These are phyloP conservation scores for Argyrosomus japonicus DNA, from an alignment of 2,113 vertebrate species.

Conservation along the genomic window DNA sequence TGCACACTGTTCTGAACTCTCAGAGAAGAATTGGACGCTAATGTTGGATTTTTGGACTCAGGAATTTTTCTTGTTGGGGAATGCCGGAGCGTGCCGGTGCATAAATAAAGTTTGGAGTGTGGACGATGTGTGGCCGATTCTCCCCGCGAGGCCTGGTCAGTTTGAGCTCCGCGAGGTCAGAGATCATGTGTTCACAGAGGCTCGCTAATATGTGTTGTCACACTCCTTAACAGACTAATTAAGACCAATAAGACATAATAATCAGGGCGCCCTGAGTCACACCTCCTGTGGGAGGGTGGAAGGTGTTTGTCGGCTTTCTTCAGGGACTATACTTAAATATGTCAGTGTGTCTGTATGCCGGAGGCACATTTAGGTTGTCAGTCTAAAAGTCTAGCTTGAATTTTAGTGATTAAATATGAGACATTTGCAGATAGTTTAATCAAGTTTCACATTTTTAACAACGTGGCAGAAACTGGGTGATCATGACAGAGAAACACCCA, in stretches of 20 bases:
- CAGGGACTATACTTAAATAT: conserved; percentile 14
- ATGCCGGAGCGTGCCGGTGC: conserved; percentile 27
- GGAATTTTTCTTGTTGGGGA: conserved; percentile 6
- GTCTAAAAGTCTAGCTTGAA: background rate
- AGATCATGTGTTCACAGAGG: conserved; percentile 36
- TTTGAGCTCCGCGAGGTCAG: conserved; percentile 4
- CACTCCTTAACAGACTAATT: conserved; percentile 48
- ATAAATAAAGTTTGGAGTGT: conserved; percentile 28
- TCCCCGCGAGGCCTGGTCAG: conserved; percentile 24
- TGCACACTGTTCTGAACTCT: conserved; percentile 37
- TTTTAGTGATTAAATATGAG: background rate
- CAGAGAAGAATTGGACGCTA: background rate
- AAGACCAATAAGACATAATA: conserved; percentile 47
- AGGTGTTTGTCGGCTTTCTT: conserved; percentile 1
- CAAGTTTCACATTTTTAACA: too few relatives aligned
- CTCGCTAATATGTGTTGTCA: conserved; percentile 16
- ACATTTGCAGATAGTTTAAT: too few relatives aligned
- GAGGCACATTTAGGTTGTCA: too few relatives aligned
- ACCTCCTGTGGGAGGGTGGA: conserved; percentile 16
- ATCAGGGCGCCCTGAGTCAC: conserved; percentile 15
- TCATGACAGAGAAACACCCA: too few relatives aligned
- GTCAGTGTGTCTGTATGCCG: background rate
- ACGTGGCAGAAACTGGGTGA: too few relatives aligned
- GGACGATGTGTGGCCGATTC: background rate
- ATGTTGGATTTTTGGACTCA: background rate